Percentiles rank a stretch among this genome's conserved stretches.
These are phyloP conservation scores for Sphaeridia pumilis DNA, from an alignment of 2,888 invertebrate genomes.

Conservation along the genomic window DNA sequence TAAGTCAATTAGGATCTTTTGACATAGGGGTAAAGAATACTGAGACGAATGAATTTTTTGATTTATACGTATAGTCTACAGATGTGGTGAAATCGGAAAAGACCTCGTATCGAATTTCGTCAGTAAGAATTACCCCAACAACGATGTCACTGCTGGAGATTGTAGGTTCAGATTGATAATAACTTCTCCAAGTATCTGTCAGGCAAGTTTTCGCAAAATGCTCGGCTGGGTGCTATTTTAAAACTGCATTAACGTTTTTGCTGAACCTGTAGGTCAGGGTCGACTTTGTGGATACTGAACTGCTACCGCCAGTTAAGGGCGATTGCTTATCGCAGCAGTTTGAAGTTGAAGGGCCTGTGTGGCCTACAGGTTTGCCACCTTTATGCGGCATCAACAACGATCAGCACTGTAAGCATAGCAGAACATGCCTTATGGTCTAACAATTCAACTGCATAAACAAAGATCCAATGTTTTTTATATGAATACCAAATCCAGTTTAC, in stretches of 20 bases:
- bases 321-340: conserved; percentile 36
- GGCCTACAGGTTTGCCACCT: conserved; percentile 35
- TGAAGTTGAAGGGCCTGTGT: conserved; percentile 32
- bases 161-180: conserved; percentile 31
- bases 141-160: conserved; percentile 26
- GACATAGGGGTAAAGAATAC: conserved; percentile 22
- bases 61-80: conserved; percentile 23
- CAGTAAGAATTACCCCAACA: conserved; percentile 31
- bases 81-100: conserved; percentile 33
- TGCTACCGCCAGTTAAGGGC: conserved; percentile 34
- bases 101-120: conserved; percentile 35
- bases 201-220: conserved; percentile 18
- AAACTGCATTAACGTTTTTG: not conserved
- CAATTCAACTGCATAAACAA: too few species aligned
- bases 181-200: conserved; percentile 31
- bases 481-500: conserved; percentile 28
- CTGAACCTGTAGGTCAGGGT: conserved; percentile 26
- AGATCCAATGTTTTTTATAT: too few species aligned
- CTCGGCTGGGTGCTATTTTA: not conserved
- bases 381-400: conserved; percentile 27
- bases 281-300: conserved; percentile 36
- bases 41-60: not conserved
- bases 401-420: conserved; percentile 15
- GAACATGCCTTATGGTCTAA: not conserved
- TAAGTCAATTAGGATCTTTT: conserved; percentile 18